These are phyloP conservation scores for Brachycybe producta DNA, from an alignment of 2,888 invertebrate genomes.

Conservation along the genomic window DNA sequence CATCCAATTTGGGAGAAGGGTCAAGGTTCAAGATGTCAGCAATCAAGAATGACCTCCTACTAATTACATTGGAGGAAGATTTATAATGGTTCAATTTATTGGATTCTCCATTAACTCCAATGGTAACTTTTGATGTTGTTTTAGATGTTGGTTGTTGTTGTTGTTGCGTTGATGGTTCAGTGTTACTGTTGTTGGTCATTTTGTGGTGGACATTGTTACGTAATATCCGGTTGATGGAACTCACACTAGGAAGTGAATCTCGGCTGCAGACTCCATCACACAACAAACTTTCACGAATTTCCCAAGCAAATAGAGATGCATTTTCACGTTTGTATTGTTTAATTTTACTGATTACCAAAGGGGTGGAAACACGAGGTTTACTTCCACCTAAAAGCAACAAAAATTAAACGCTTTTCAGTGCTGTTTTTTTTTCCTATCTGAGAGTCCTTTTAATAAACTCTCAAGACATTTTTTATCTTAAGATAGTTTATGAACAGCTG, in stretches of 20 bases:
- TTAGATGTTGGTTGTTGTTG: background rate
- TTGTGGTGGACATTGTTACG: constrained; percentile 18
- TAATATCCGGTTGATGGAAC: constrained; percentile 28
- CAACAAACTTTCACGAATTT: constrained; percentile 26
- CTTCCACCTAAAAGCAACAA: constrained; percentile 24
- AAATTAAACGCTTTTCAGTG: too few relatives aligned
- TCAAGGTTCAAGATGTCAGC: background rate
- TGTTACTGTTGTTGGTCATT: background rate
- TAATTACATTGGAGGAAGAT: background rate
- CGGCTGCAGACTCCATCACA: constrained; percentile 25
- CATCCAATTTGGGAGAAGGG: background rate
- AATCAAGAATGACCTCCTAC: background rate
- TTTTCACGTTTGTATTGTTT: constrained; percentile 26
- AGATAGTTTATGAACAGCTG: too few relatives aligned
- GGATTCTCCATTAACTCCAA: background rate
- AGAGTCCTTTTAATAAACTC: too few relatives aligned
- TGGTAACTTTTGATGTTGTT: too few relatives aligned
- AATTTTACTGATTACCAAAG: constrained; percentile 26
- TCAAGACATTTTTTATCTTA: too few relatives aligned
- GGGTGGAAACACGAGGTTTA: constrained; percentile 28
- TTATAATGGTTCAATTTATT: background rate
- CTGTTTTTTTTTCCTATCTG: too few relatives aligned
- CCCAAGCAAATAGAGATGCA: constrained; percentile 27
- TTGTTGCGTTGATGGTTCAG: background rate
- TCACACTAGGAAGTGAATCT: constrained; percentile 26